Evolutionary conservation across 2,113 vertebrate species (phyloP).

Genomic region (Ciconia maguari): DNA sequence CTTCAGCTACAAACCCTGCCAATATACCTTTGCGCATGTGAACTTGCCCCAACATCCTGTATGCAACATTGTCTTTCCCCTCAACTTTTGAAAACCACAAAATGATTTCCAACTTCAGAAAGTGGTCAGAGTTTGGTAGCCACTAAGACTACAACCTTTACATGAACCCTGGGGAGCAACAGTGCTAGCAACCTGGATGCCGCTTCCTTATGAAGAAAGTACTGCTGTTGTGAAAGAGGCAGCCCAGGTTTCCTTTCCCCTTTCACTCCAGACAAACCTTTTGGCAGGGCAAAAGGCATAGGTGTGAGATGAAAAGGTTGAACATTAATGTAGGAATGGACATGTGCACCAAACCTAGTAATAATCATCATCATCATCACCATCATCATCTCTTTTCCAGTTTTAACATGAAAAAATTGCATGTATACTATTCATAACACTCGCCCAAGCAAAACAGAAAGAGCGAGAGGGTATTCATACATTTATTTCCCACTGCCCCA

Average conservation of each 20-base stretch:
- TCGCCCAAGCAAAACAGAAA: not conserved
- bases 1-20: not conserved
- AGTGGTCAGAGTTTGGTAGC: not conserved
- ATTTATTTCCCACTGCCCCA: not conserved
- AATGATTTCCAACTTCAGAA: not conserved
- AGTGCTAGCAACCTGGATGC: not conserved
- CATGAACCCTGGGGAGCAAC: not conserved
- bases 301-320: not conserved
- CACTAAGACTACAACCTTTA: not conserved
- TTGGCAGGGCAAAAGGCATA: not conserved
- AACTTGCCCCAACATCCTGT: not conserved
- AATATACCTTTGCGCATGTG: not conserved
- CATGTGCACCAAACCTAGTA: accelerated
- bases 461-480: not conserved
- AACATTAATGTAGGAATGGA: not conserved
- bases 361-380: not conserved
- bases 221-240: not conserved
- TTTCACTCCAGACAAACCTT: not conserved
- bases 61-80: not conserved
- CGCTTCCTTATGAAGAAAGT: not conserved
- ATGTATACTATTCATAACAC: not conserved
- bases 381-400: not conserved
- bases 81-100: not conserved
- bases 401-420: not conserved
- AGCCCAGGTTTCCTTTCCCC: not conserved